Conservation (phyloP, 2,888 invertebrate species). For the Aricia artaxerxes region DNA sequence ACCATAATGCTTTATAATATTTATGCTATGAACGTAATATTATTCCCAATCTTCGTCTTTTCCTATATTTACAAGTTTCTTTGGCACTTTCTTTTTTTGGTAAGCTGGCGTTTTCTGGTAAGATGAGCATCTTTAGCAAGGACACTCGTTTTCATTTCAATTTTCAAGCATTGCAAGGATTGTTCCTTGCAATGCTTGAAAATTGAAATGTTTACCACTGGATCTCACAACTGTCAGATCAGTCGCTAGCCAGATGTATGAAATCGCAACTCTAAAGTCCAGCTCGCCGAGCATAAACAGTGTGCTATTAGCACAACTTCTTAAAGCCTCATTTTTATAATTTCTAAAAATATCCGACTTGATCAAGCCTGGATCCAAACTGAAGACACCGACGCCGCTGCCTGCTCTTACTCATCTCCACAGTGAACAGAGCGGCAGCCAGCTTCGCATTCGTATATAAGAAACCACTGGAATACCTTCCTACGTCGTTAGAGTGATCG, state of each 20-base stretch:
- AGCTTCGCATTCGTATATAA: constrained; percentile 76
- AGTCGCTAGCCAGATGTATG: constrained; percentile 58
- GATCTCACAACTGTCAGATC: constrained; percentile 52
- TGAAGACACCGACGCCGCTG: constrained; percentile 86
- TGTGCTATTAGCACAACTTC: constrained; percentile 47
- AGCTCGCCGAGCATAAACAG: constrained; percentile 52
- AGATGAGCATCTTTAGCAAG: constrained; percentile 60
- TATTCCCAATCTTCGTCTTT: constrained; percentile 59
- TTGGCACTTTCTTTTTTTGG: no score
- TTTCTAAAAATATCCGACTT: constrained; percentile 88
- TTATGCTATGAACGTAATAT: no score
- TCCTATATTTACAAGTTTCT: constrained; percentile 53
- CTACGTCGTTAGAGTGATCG: no score
- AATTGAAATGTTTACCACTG: constrained; percentile 55
- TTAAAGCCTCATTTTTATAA: constrained; percentile 46
- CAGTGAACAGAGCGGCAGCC: constrained; percentile 57
- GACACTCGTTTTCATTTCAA: no score
- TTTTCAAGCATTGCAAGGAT: no score
- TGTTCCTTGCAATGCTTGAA: constrained; percentile 60
- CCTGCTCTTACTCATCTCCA: constrained; percentile 75
- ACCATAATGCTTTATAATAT: no score
- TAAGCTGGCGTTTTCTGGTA: constrained; percentile 43
- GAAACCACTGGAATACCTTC: constrained; percentile 80
- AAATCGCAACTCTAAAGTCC: constrained; percentile 52
- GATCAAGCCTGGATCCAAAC: constrained; percentile 90